Percentiles rank a stretch among this genome's conserved stretches.
These are phyloP conservation scores for Pseudopleuronectes americanus DNA, from an alignment of 2,797 vertebrate species.

Conservation along the genomic window DNA sequence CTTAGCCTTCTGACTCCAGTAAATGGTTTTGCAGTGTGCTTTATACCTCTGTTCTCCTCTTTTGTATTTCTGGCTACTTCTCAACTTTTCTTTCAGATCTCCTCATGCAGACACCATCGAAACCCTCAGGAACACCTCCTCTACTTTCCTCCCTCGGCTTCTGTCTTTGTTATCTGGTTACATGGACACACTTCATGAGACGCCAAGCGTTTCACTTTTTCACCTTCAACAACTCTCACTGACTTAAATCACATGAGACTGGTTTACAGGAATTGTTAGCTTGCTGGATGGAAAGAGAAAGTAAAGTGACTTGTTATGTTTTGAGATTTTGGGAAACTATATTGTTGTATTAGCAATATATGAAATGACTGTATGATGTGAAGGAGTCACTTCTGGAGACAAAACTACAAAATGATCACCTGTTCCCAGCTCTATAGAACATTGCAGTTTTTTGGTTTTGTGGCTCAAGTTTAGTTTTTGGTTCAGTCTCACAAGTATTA, in stretches of 20 bases:
- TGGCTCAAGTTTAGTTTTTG: too few relatives aligned
- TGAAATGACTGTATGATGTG: too few relatives aligned
- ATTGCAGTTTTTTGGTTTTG: too few relatives aligned
- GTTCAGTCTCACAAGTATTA: too few relatives aligned
- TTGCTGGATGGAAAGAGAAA: slow-evolving; percentile 4
- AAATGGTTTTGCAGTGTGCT: slow-evolving; percentile 26
- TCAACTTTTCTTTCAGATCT: slow-evolving; percentile 19
- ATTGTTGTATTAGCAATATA: too few relatives aligned
- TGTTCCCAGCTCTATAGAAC: too few relatives aligned
- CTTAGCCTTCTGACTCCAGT: background rate
- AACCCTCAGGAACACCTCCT: slow-evolving; percentile 13
- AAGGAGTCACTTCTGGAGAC: too few relatives aligned
- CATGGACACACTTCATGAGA: background rate
- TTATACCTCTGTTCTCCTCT: slow-evolving; percentile 25
- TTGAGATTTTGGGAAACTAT: background rate
- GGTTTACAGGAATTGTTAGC: slow-evolving; percentile 33
- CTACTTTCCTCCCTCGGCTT: background rate
- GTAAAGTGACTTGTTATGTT: background rate
- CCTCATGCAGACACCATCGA: slow-evolving; percentile 11
- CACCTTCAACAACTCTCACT: background rate
- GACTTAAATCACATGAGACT: slow-evolving; percentile 39
- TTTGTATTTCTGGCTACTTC: slow-evolving; percentile 3
- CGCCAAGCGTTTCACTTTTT: slow-evolving; percentile 7
- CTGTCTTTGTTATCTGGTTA: slow-evolving; percentile 16
- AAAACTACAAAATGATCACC: too few relatives aligned